Base-by-base conservation (phyloP, 2,113 vertebrate genomes). In the Tiliqua scincoides region DNA sequence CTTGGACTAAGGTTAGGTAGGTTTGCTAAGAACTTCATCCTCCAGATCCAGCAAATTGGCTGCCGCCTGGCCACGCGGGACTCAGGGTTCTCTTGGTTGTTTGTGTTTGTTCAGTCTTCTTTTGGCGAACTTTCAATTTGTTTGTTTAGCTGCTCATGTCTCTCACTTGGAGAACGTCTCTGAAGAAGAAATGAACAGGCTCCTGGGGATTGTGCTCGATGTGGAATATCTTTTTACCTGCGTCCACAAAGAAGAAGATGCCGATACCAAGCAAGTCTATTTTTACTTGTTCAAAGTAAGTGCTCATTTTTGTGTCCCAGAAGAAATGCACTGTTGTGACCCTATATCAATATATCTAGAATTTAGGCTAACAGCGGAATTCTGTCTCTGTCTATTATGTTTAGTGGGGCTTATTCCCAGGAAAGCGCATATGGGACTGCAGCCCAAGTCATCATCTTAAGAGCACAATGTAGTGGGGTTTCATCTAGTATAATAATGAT, bases 181-280 rank as follows among this genome's bases (percentile, higher is more conserved):
- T 0, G 99, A 99, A 91, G 99, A 99, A 76, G 99, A 99, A 95
- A 98, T 99, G 97, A 98, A 99, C 93, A 95, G 99, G 89, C 97
- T 99, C 1, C 95, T 99, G 91, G 99, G 99, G 2, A 99, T 99
- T 14, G 99, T 98, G 6, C 86, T 99, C 95, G 99, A 99, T 87
- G 98, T 99, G 93, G 99, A 99, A 82, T 98, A 99, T 94, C 96
- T 99, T 54, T 99, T 99, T 94, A 99, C 98, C 1, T 99, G 99
- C 72, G 98, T 99, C 87, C 99, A 99, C 94, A 99, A 99, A 93
- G 99, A 99, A 95, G 99, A 99, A 95, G 99, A 99, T 85, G 98
- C 99, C 43, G 99, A 99, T 94, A 99, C 99, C 89, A 99, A 99
- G 91, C 99, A 99, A 96, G 98, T 99, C 89, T 99, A 99, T 96